Percentiles rank a stretch among this genome's conserved stretches.
These are phyloP conservation scores for Todiramphus saurophagus DNA, from an alignment of 2,113 vertebrate genomes.

Conservation along the genomic window DNA sequence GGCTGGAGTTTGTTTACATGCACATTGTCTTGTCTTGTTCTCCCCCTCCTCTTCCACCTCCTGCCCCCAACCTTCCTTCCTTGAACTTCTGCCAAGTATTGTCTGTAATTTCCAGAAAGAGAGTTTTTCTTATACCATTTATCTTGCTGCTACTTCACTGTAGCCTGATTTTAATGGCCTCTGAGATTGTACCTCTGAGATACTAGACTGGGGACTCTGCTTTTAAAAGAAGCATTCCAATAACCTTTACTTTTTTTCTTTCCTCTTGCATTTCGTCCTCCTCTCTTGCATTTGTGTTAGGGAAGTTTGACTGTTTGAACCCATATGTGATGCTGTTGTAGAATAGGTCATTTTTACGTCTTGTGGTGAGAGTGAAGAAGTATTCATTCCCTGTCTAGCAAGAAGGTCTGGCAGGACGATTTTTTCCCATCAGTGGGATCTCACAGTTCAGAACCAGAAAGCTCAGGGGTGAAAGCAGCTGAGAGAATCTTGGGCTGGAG, in stretches of 20 bases:
- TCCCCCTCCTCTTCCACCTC: not conserved
- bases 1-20: not conserved
- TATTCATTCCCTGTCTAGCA: not conserved
- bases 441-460: not conserved
- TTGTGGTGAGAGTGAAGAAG: not conserved
- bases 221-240: not conserved
- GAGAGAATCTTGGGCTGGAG: not conserved
- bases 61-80: not conserved
- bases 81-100: not conserved
- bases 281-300: not conserved
- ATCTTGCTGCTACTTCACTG: not conserved
- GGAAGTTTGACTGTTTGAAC: not conserved
- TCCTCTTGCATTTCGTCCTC: not conserved
- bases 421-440: not conserved
- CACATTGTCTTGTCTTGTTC: not conserved
- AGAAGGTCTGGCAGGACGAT: not conserved
- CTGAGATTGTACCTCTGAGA: not conserved
- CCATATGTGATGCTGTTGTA: not conserved
- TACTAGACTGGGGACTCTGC: not conserved
- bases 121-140: not conserved
- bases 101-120: not conserved
- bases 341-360: not conserved
- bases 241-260: not conserved
- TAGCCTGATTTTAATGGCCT: not conserved
- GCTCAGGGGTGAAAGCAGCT: not conserved